These are phyloP conservation scores for Vanessa atalanta DNA, from an alignment of 1,140 invertebrate genomes.

Conservation along the genomic window DNA sequence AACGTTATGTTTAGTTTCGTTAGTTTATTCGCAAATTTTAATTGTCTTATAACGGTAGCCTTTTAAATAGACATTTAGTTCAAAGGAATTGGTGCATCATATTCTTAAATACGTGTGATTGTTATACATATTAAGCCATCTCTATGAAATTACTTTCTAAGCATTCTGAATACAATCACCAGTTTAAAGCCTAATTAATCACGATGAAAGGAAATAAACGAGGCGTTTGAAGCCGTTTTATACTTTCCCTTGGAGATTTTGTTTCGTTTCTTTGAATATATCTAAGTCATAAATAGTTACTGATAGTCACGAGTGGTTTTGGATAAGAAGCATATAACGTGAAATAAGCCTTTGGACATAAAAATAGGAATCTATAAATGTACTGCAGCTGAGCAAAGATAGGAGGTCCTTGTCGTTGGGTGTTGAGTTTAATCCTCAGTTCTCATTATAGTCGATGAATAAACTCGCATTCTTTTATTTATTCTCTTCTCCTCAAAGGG, in stretches of 20 bases:
- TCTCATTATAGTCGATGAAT: too few species aligned
- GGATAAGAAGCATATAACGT: too few species aligned
- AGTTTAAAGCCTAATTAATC: slow-evolving; percentile 7
- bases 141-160: background rate
- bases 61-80: background rate
- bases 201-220: background rate
- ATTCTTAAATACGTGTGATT: background rate
- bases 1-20: too few species aligned
- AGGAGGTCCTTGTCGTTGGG: too few species aligned
- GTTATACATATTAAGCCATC: background rate
- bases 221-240: background rate
- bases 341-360: too few species aligned
- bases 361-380: too few species aligned
- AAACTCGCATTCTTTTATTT: too few species aligned
- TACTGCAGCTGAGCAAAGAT: too few species aligned
- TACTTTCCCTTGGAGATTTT: background rate
- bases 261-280: background rate
- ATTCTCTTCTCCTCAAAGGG: too few species aligned
- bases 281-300: background rate
- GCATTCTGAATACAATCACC: background rate
- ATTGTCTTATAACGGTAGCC: background rate
- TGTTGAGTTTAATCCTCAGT: too few species aligned
- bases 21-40: background rate
- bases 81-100: background rate
- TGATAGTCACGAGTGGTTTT: too few species aligned